Evolutionary conservation across 1,140 invertebrate genomes (phyloP), one percentile per base, ranked within the genome.

Genomic region (Phymastichus coffea): DNA sequence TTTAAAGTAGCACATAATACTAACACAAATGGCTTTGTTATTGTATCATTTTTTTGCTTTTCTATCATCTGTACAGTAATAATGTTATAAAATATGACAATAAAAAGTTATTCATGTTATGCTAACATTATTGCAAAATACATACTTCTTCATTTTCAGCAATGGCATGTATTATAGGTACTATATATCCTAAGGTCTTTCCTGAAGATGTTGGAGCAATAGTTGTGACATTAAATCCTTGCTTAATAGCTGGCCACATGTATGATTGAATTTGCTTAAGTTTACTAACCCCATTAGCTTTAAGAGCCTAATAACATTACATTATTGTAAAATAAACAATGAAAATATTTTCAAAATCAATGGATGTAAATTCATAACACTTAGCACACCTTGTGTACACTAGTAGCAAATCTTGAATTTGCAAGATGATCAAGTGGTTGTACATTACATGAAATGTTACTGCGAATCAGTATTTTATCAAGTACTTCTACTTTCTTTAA

Each of bases 241-340:
- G 70, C 15, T 64, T 67, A 41, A 81, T 71, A 14, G 79, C 78
- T 43, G 80, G 76, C 74, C 75, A 81, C 19, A 78, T 73, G 41
- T 78, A 76, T 8, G 69, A 70, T 33, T 80, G 78, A 46, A 80
- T 70, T 54, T 61, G 69, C 51, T 65, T 70, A 37, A 65, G 64
- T 25, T 47, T 55, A 0, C 19, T 20, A 43, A 66, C 53, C 55
- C 69, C 28, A 51, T 66, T 6, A 62, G 37, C 4, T 22, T 47
- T 43, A n/a, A 64, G 15, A 56, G 57, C 46, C 73, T 74, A 15
- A 6, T 55, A 54, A 59, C n/a, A 51, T 37, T 53, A 57, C 37
- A 38, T 23, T 54, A 20, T 51, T 35, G 17, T 40, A 35, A 52
- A 2, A 52, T 33, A 12, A 25, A 35, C 26, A 38, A 10, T 33